These are phyloP conservation scores for Ectemnius continuus DNA, from an alignment of 2,888 invertebrate genomes.

Conservation along the genomic window DNA sequence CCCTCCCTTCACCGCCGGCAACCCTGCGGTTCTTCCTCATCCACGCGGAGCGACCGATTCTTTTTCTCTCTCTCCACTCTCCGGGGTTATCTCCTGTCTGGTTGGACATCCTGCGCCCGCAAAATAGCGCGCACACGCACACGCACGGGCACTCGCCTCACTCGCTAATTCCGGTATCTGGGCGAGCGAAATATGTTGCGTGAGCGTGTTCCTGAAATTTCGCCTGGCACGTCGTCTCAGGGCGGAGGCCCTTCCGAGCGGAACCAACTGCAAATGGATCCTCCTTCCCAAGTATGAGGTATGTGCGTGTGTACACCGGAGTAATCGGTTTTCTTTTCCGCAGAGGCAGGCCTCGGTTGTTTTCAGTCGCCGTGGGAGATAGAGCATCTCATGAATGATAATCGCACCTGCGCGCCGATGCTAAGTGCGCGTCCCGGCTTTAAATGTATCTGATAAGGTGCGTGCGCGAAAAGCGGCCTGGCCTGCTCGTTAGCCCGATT, in stretches of 20 bases:
- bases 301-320: not conserved
- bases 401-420: slow-evolving; percentile 36
- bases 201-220: too few relatives aligned
- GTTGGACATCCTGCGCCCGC: slow-evolving; percentile 23
- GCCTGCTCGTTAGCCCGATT: slow-evolving; percentile 31
- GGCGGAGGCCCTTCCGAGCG: too few relatives aligned
- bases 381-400: slow-evolving; percentile 50
- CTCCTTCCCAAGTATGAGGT: too few relatives aligned
- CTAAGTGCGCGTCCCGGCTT: slow-evolving; percentile 17
- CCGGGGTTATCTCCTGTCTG: not conserved
- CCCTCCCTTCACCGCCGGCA: slow-evolving; percentile 20
- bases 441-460: slow-evolving; percentile 45
- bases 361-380: slow-evolving; percentile 39
- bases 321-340: slow-evolving; percentile 45
- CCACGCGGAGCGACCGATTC: slow-evolving; percentile 39
- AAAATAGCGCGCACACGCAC: too few relatives aligned
- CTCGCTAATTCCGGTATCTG: too few relatives aligned
- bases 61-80: slow-evolving; percentile 28
- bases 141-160: too few relatives aligned
- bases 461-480: not conserved
- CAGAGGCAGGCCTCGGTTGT: slow-evolving; percentile 26
- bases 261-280: too few relatives aligned
- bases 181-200: too few relatives aligned
- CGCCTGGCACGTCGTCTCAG: too few relatives aligned
- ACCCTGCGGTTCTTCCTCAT: slow-evolving; percentile 12